Evolutionary conservation across 2,797 vertebrate species (phyloP), one percentile per base, ranked within the genome.

Genomic region (Rhincodon typus): DNA sequence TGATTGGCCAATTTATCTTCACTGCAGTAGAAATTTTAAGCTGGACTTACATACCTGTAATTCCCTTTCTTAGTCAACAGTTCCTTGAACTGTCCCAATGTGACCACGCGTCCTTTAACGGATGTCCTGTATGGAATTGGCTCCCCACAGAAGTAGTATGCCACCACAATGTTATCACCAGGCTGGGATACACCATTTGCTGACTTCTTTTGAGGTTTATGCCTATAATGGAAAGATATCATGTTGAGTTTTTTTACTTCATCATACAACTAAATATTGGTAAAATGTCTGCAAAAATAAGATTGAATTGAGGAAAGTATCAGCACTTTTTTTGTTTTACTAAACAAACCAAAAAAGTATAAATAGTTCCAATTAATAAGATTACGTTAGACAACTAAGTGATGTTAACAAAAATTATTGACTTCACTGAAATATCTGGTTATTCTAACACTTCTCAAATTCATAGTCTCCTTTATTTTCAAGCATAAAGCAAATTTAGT

Each of bases 31-130:
- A 91, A 66, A 67, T 91, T 57, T 66, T 66, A 67, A 38, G 10
- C 67, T 93, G 87, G 34, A 12, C 21, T 53, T 34, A 67, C 96
- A 97, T 96, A 99, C 99, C 99, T 98, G 98, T 99, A 99, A 96
- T 98, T 99, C 97, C 99, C 99, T 97, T 99, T 99, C 98, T 99
- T 99, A 96, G 99, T 99, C 66, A 99, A 98, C 97, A 99, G 98
- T 97, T 99, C 99, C 97, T 99, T 99, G 97, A 99, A 99, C 97
- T 99, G 99, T 96, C 99, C 98, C 96, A 99, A 98, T 0, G 99
- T 99, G 96, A 99, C 98, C 0, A 99, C 97, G 0, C 98, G 98
- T 34, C 99, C 99, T 96, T 98, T 98, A 97, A 99, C 98, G 0
- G 99, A 98, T 0, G 99, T 99, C 96, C 98, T 98, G 98, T 99